phyloP scores from a whole-genome alignment of 2,888 invertebrate genomes.

The Cetonia aurata region DNA sequence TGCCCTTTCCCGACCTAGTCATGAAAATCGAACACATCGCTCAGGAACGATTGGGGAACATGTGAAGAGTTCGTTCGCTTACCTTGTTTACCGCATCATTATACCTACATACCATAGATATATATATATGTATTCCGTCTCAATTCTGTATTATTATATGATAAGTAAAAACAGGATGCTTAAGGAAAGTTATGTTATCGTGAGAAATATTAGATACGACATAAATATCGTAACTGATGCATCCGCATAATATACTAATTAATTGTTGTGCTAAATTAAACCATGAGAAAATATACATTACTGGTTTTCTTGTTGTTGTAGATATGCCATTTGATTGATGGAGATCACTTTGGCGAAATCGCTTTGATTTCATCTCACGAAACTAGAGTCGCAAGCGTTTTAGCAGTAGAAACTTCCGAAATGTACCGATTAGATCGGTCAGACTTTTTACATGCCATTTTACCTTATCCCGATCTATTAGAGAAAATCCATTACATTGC shows the following conservation, averaged over 20 bases:
- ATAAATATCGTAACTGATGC: too few species aligned
- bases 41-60: constrained; percentile 55
- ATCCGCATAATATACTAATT: too few species aligned
- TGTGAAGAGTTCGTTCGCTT: too few species aligned
- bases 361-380: constrained; percentile 62
- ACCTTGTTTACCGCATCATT: too few species aligned
- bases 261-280: not conserved
- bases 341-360: constrained; percentile 69
- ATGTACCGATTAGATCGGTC: constrained; percentile 64
- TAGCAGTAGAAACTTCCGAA: constrained; percentile 65
- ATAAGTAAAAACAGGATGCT: too few species aligned
- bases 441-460: constrained; percentile 64
- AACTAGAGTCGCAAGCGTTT: constrained; percentile 63
- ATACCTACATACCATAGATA: too few species aligned
- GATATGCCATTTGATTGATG: constrained; percentile 71
- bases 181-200: too few species aligned
- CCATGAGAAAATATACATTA: not conserved
- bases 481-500: constrained; percentile 67
- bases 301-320: constrained; percentile 49
- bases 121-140: too few species aligned
- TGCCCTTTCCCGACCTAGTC: constrained; percentile 66
- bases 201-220: too few species aligned
- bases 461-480: constrained; percentile 66
- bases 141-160: too few species aligned
- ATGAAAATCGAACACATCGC: constrained; percentile 68